Conservation (phyloP, 2,888 invertebrate genomes). For the Megalurothrips usitatus region DNA sequence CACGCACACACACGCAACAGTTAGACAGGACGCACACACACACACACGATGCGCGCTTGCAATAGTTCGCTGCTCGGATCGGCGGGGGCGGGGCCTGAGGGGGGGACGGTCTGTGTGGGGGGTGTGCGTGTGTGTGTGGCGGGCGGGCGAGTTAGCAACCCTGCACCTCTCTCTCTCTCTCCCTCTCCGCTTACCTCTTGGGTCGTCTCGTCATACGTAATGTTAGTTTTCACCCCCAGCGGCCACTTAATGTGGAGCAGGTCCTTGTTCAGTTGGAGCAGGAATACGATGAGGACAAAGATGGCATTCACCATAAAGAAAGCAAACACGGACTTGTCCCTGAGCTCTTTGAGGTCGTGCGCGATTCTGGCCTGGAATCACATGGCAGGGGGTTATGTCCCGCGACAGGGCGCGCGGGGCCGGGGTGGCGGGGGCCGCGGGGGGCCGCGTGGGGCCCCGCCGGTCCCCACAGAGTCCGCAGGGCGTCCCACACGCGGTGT, state of each 20-base stretch:
- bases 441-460: no score
- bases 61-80: constrained; percentile 36
- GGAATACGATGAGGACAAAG: constrained; percentile 97
- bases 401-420: neutral
- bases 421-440: no score
- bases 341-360: constrained; percentile 84
- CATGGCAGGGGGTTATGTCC: neutral
- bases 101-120: neutral
- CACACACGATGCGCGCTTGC: constrained; percentile 41
- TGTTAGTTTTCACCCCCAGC: constrained; percentile 88
- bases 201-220: constrained; percentile 81
- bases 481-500: no score
- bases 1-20: constrained; percentile 32
- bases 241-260: constrained; percentile 95
- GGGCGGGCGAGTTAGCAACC: neutral
- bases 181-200: constrained; percentile 73
- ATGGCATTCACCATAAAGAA: constrained; percentile 99
- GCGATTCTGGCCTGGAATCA: constrained; percentile 83
- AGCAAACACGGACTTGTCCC: constrained; percentile 91
- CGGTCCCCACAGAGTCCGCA: no score
- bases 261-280: constrained; percentile 97
- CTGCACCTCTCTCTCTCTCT: neutral
- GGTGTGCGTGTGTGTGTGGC: neutral
- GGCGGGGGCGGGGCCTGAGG: constrained; percentile 13
- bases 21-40: constrained; percentile 43